Evolutionary conservation across 2,797 vertebrate genomes (phyloP), one percentile per base, ranked within the genome.

Genomic region (Gallinago stenura): DNA sequence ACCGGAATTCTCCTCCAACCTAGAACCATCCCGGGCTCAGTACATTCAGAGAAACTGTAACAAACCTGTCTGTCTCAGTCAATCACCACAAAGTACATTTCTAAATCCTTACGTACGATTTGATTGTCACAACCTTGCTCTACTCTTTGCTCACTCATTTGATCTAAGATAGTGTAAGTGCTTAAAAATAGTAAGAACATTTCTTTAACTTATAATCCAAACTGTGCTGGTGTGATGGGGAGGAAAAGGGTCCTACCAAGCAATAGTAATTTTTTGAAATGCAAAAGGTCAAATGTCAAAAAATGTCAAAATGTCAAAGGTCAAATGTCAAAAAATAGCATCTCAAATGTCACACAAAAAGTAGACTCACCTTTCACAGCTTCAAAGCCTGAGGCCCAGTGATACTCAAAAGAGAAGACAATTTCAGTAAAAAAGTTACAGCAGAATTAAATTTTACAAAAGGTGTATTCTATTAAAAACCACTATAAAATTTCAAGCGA

Each of bases 51-150:
- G 30, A 70, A 84, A 39, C 30, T 39, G 33, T 20, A 72, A 9
- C 35, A 53, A 86, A 60, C 17, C 2, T 33, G 64, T 76, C 41
- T 70, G 35, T 80, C 31, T 28, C 45, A 61, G 16, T 33, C 28
- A 87, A 80, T 58, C 71, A 71, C 10, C 37, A 28, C 6, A 71
- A 95, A 71, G 86, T 37, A 6, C n/a, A 86, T n/a, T 39, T 88
- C 66, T 31, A 60, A 10, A 45, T 62, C 43, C 51, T 75, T 31
- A 2, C 2, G 9, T 30, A 20, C 4, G 5, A 26, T 37, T 54
- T 51, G 60, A 45, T 35, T 26, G 28, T 84, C 71, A 65, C 37
- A 46, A 18, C 46, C 46, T 64, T 69, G 53, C 37, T 72, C 73
- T 76, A 53, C 43, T 79, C 37, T 30, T 50, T 65, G 41, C 31